Conservation (phyloP, 2,113 vertebrate genomes). For the Rhodinocichla rosea region DNA sequence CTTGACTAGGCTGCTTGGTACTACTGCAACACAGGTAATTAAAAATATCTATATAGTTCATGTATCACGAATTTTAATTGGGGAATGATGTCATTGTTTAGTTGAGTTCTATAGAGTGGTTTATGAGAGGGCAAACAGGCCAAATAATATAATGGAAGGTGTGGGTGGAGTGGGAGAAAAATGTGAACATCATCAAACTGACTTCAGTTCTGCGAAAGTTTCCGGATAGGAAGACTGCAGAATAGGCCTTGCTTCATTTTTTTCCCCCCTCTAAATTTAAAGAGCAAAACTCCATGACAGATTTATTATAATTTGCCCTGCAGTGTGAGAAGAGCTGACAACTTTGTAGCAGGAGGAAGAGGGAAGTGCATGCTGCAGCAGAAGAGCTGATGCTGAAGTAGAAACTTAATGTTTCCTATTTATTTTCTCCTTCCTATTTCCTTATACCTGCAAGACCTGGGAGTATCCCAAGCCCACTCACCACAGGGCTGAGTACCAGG, state of each 20-base stretch:
- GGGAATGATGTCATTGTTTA: conserved; percentile 14
- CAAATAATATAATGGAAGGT: conserved; percentile 21
- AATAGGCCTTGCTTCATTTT: not conserved
- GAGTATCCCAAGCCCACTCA: not conserved
- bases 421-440: not conserved
- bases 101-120: not conserved
- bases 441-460: not conserved
- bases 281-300: not conserved
- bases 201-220: not conserved
- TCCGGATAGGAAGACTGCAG: not conserved
- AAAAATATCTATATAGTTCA: conserved; percentile 9
- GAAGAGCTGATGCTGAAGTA: not conserved
- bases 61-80: conserved; percentile 10
- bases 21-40: conserved; percentile 1
- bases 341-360: not conserved
- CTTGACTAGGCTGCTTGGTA: not conserved
- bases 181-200: not conserved
- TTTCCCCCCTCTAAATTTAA: not conserved
- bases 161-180: not conserved
- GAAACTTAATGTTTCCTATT: not conserved
- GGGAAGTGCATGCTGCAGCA: not conserved
- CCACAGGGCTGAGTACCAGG: not conserved
- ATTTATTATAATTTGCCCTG: not conserved
- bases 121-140: conserved; percentile 2
- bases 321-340: not conserved